Evolutionary conservation across 2,797 vertebrate species (phyloP), one percentile per base, ranked within the genome.

Genomic region (Cryptoblepharus egeriae): DNA sequence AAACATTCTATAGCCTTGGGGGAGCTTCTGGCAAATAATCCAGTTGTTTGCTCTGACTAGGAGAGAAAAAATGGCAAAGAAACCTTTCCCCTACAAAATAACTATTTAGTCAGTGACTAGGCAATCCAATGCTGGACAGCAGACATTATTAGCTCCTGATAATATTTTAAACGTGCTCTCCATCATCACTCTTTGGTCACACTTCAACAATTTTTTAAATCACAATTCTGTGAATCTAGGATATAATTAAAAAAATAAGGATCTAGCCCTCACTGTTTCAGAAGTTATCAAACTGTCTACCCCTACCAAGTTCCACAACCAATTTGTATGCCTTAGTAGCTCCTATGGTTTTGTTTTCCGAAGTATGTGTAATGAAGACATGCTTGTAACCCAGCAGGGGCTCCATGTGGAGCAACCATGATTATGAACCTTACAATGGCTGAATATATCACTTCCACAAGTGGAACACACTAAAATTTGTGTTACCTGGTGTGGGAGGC

Each of bases 1-100:
- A 93, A 93, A 92, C 67, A 91, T 8, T 84, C 58, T 90, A 87
- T 28, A 90, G 88, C 86, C 92, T 90, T 93, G 88, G 93, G 93
- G 95, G 87, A 88, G 90, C 80, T 90, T 94, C n/a, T 82, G 84
- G 87, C 90, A 94, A 95, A 95, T 89, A 94, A 85, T 67, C 79
- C 60, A 87, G 89, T 58, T 94, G 85, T 94, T 94, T 94, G 92
- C 90, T 90, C 91, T 93, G 85, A 75, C 30, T 42, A 45, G 81
- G 32, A 64, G 32, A 64, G 10, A 12, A 77, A 58, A 75, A 57
- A 85, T 42, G 64, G 8, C 11, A 10, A 15, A 16, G 39, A 85
- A 88, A 75, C 57, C 81, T 92, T 93, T 94, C 69, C 87, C 88
- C 90, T 77, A 87, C 78, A 89, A 87, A 90, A 90, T 39, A 92